Evolutionary conservation across 2,888 invertebrate species (phyloP).

Genomic region (Caprella mutica): DNA sequence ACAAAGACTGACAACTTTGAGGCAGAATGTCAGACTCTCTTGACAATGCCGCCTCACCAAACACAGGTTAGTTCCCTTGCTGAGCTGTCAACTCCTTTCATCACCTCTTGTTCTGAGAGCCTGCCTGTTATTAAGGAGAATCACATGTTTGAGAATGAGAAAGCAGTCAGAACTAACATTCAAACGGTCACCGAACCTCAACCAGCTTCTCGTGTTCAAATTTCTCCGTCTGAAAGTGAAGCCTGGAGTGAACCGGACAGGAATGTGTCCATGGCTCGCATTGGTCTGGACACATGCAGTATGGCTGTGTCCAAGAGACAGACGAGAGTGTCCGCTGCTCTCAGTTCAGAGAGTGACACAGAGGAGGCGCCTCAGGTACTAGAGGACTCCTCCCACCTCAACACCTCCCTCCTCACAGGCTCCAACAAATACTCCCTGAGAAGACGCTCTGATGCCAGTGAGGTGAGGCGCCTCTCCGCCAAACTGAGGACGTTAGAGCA

Average conservation of each 20-base stretch:
- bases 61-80: neutral
- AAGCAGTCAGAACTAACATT: neutral
- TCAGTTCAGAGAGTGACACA: constrained; percentile 30
- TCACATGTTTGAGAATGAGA: neutral
- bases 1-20: neutral
- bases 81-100: neutral
- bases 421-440: constrained; percentile 16
- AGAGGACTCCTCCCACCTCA: constrained; percentile 3
- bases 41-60: constrained; percentile 3
- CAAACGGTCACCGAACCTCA: neutral
- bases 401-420: constrained; percentile 6
- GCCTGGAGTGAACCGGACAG: constrained; percentile 79
- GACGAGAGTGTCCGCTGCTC: constrained; percentile 10
- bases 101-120: neutral
- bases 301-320: constrained; percentile 17
- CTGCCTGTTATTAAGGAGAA: neutral
- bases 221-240: constrained; percentile 56
- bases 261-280: constrained; percentile 64
- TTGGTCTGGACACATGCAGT: constrained; percentile 46
- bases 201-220: constrained; percentile 5
- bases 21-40: constrained; percentile 2
- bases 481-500: constrained; percentile 43
- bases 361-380: constrained; percentile 8
- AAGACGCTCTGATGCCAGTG: constrained; percentile 29
- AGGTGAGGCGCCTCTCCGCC: constrained; percentile 35